Evolutionary conservation across 1,140 invertebrate species (phyloP), one percentile per base, ranked within the genome.

Genomic region (Psix sp.): DNA sequence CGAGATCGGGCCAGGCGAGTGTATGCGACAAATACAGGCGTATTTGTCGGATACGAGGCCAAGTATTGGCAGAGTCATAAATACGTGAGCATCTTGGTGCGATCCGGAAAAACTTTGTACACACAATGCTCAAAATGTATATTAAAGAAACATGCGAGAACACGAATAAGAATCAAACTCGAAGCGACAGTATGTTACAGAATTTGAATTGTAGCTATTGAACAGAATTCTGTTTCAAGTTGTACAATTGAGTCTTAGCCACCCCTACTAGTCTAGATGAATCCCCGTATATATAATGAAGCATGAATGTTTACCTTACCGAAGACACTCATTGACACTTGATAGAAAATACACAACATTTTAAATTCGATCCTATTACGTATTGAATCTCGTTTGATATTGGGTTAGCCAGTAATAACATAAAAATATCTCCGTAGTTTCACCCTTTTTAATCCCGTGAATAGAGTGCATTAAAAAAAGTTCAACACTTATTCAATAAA

Each of bases 21-120:
- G n/a, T n/a, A n/a, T n/a, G n/a, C n/a, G n/a, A n/a, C n/a, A n/a
- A n/a, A n/a, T n/a, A n/a, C n/a, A n/a, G n/a, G n/a, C n/a, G n/a
- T 60, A 62, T 56, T 66, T 54, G 42, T 54, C 52, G 42, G 35
- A 45, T 57, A 57, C 14, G n/a, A 39, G 13, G 35, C 49, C 33
- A n/a, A 35, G 2, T n/a, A 46, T 39, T 36, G 36, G 43, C 14
- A 51, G 11, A 21, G 39, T 72, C 56, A 57, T 60, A 20, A 48
- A 36, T 56, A 60, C 83, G 83, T 76, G 83, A 85, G 83, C 83
- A 85, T 85, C 79, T 83, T 85, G 83, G 76, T 83, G 75, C 82
- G 33, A 13, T 9, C n/a, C n/a, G n/a, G n/a, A n/a, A n/a, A n/a
- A 56, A 35, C 36, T 5, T 35, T 13, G 14, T 26, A 46, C 42